Evolutionary conservation across 2,113 vertebrate species (phyloP), one percentile per base, ranked within the genome.

Genomic region (Myxocyprinus asiaticus): DNA sequence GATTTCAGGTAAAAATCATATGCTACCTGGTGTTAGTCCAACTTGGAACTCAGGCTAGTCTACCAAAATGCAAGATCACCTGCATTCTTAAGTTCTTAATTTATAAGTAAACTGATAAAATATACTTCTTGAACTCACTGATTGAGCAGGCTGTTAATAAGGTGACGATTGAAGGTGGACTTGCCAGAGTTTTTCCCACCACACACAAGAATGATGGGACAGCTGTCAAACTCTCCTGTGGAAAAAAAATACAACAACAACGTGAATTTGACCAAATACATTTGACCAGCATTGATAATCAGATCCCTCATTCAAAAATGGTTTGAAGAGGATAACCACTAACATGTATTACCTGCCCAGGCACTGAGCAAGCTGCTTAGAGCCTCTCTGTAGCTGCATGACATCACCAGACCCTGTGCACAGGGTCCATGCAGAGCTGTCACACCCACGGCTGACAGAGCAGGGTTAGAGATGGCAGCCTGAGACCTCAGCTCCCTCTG

Each of bases 91-190:
- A 9, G 17, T 47, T 43, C 45, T 47, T n/a, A 3, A 10, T 4
- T 8, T 17, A 8, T 62, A 14, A 56, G 4, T 44, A 45, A 6
- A 71, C 43, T 12, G 6, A 58, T 15, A 5, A 58, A 58, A 58
- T 15, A 2, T 62, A 62, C n/a, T 0, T 0, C 0, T 3, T 64
- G 12, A 51, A 86, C 96, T 94, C 85, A 98, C 98, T 90, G 93
- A 76, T 97, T 98, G 3, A 99, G 84, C 17, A 98, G 83, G 3
- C 94, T 94, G 82, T 99, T 99, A 51, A 99, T 93, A 17, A 99
- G 91, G 78, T 92, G 92, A 61, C 96, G 92, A 84, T 90, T 96
- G 63, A 98, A 98, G 0, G 96, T 98, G 0, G 98, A 99, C 79
- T 99, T 99, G 5, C 98, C 98, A 0, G 94, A 88, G 33, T 94